Base-by-base conservation (phyloP, 2,888 invertebrate genomes). In the Mayetiola destructor region DNA sequence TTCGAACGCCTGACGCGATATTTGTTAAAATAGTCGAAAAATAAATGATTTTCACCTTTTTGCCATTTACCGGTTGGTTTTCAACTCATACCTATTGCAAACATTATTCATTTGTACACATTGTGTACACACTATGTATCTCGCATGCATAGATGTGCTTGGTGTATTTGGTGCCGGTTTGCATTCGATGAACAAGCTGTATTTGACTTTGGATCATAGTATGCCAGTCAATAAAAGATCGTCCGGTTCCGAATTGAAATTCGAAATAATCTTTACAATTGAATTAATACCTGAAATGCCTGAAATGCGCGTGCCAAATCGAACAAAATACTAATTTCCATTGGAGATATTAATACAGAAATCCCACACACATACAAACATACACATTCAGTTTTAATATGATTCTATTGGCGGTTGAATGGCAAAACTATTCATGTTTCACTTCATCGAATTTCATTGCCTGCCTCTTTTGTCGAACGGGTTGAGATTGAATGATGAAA, bases 31-130 rank as follows among this genome's bases (percentile, higher is more conserved):
- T 40, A 9, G 48, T 16, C 48, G 16, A 48, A 48, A 42, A 27
- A 9, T 16, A 48, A 48, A 48, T 48, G 27, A 48, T 48, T 48
- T 48, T 48, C 48, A 48, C 48, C 48, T 48, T 48, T n/a, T 48
- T 40, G 40, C 21, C 18, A 10, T 39, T n/a, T n/a, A n/a, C n/a
- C n/a, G n/a, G n/a, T n/a, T n/a, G n/a, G n/a, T n/a, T n/a, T n/a
- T n/a, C n/a, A n/a, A n/a, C n/a, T n/a, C n/a, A n/a, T n/a, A n/a
- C n/a, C n/a, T n/a, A n/a, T n/a, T n/a, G n/a, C n/a, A n/a, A n/a
- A n/a, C n/a, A n/a, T n/a, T n/a, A n/a, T n/a, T n/a, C n/a, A n/a
- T n/a, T n/a, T n/a, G n/a, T n/a, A n/a, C n/a, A n/a, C n/a, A n/a
- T n/a, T n/a, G n/a, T n/a, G n/a, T n/a, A n/a, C n/a, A n/a, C n/a